Evolutionary conservation across 1,140 invertebrate species (phyloP), one percentile per base, ranked within the genome.

Genomic region (Dreissena rostriformis): DNA sequence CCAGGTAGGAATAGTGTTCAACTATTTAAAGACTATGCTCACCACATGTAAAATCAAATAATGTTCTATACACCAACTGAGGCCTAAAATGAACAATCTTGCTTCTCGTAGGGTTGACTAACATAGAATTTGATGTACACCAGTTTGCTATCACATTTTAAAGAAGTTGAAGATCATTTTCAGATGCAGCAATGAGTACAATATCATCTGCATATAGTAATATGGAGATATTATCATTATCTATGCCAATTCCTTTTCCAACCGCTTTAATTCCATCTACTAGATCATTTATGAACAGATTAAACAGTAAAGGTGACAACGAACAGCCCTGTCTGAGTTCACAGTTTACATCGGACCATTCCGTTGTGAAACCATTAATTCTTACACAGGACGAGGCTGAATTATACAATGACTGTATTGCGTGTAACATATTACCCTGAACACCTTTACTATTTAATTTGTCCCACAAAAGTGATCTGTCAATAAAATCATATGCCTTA

Each of bases 231-330:
- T 24, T 19, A 53, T 79, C 76, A 79, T 79, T 51, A 15, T 55
- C 63, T 26, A 79, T 53, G 14, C 26, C 53, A 19, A 28, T 68
- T 22, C 70, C 70, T 51, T 72, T 51, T 12, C 22, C 70, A 51
- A 10, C 7, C 14, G 29, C 39, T 22, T 72, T 72, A 8, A 72
- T 51, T n/a, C 2, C 22, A 6, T 52, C 29, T 52, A 66, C 49
- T 14, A 79, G 65, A 68, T 79, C 63, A 79, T 79, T 79, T 19
- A 79, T 68, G 28, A 22, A 79, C 63, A 79, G n/a, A 70, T 70
- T 79, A 26, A 79, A 79, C 19, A 79, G 22, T 26, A 79, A 26
- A 17, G 76, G 76, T 52, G 76, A 78, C 15, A 78, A 70, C 29
- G 53, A 68, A 79, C 76, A 79, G 7, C 75, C 75, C 26, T 78